These are phyloP conservation scores for Lycorma delicatula DNA, from an alignment of 1,140 invertebrate genomes.

Conservation along the genomic window DNA sequence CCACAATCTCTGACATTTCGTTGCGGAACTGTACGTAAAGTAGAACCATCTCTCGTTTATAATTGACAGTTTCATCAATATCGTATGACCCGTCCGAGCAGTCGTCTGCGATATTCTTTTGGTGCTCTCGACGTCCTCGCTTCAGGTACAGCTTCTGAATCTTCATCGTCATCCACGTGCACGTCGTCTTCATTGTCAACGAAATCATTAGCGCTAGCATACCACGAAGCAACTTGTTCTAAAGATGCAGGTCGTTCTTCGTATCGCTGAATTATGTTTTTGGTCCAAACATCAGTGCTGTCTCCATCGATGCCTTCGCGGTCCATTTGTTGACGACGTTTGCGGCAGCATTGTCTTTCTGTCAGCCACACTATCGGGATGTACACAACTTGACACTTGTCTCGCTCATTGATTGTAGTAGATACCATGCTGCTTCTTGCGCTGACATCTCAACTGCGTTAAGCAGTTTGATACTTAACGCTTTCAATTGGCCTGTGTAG, in stretches of 20 bases:
- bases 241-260: slow-evolving; percentile 27
- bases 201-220: slow-evolving; percentile 31
- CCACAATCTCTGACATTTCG: slow-evolving; percentile 33
- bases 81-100: slow-evolving; percentile 31
- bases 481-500: slow-evolving; percentile 28
- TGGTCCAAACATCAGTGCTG: slow-evolving; percentile 30
- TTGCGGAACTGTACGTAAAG: slow-evolving; percentile 32
- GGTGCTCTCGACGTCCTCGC: slow-evolving; percentile 17
- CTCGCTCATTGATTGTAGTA: slow-evolving; percentile 29
- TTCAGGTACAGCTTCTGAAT: slow-evolving; percentile 24
- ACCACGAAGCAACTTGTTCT: slow-evolving; percentile 31
- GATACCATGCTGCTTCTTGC: slow-evolving; percentile 40
- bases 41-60: slow-evolving; percentile 36
- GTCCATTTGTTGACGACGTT: slow-evolving; percentile 14
- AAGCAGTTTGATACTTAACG: slow-evolving; percentile 34
- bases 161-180: slow-evolving; percentile 28
- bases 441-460: slow-evolving; percentile 37
- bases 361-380: slow-evolving; percentile 15
- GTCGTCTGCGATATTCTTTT: slow-evolving; percentile 19
- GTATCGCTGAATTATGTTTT: slow-evolving; percentile 27
- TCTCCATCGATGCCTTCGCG: slow-evolving; percentile 12
- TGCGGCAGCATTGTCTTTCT: slow-evolving; percentile 10
- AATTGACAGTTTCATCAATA: slow-evolving; percentile 33
- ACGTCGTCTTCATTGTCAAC: slow-evolving; percentile 30
- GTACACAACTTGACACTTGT: slow-evolving; percentile 30